A percentile compares a stretch with the other conserved stretches of the same genome.
These are phyloP conservation scores for Muricea muricata DNA, from an alignment of 92 coral and sea anemone genomes.

Conservation along the genomic window DNA sequence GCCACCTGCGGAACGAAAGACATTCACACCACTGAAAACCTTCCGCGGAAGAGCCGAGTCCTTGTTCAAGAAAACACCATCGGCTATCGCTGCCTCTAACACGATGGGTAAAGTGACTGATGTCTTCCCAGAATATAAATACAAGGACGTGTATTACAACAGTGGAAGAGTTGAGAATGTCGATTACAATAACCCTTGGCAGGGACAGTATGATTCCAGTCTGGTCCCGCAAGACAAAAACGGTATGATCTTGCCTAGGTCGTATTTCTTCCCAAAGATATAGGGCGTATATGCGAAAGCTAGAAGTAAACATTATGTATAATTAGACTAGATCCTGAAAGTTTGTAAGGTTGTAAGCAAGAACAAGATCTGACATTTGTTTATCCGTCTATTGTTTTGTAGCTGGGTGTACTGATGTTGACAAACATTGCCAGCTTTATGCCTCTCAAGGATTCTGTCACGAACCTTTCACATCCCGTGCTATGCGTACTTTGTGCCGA, in stretches of 20 bases:
- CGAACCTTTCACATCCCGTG: conserved; percentile 33
- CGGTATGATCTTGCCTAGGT: background rate
- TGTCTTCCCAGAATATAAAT: conserved; percentile 33
- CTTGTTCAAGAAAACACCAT: background rate
- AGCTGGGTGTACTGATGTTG: conserved; percentile 14
- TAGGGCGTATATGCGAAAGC: too few species aligned
- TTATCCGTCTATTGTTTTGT: background rate
- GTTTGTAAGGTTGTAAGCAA: background rate
- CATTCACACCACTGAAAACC: background rate
- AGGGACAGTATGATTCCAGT: background rate
- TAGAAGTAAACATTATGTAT: background rate
- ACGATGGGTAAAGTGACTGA: background rate
- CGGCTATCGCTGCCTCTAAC: background rate
- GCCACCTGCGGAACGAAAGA: background rate
- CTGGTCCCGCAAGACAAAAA: background rate
- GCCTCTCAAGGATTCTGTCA: conserved; percentile 44
- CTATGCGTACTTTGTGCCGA: conserved; percentile 40
- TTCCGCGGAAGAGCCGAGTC: conserved; percentile 4
- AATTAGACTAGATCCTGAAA: background rate
- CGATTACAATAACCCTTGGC: background rate
- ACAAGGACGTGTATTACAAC: conserved; percentile 29
- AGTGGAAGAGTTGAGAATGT: background rate
- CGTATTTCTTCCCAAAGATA: too few species aligned
- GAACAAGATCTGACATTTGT: background rate
- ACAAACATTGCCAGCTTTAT: conserved; percentile 30